phyloP scores from a whole-genome alignment of 2,888 invertebrate genomes.

The Hyposoter didymator region DNA sequence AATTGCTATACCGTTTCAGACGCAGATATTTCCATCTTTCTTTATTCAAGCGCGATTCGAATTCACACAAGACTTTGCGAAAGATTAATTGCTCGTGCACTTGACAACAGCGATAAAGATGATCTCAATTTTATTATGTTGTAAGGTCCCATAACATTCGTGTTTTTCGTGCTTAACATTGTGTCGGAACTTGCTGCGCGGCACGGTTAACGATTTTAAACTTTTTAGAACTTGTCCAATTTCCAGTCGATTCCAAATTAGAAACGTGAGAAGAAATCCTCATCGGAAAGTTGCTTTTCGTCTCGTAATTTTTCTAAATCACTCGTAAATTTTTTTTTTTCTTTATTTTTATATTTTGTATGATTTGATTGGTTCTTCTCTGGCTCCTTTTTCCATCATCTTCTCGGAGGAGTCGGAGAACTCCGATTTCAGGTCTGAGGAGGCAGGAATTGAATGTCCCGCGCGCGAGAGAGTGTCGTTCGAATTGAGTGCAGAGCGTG shows the following conservation, averaged over 20 bases:
- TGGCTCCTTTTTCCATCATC: conserved; percentile 37
- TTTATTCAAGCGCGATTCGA: conserved; percentile 30
- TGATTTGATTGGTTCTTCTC: conserved; percentile 7
- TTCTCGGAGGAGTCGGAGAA: conserved; percentile 43
- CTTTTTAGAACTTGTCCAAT: background rate
- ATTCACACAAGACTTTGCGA: conserved; percentile 12
- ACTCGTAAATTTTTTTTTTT: background rate
- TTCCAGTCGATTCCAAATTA: background rate
- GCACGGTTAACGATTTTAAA: background rate
- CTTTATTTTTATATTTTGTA: background rate
- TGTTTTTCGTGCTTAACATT: conserved; percentile 7
- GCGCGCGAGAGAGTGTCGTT: conserved; percentile 62
- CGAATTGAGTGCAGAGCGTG: conserved; percentile 56
- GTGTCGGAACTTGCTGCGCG: background rate
- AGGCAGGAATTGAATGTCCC: conserved; percentile 66
- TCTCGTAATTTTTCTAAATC: conserved; percentile 62
- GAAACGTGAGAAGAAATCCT: conserved; percentile 53
- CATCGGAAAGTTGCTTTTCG: conserved; percentile 64
- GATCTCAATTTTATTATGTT: conserved; percentile 24
- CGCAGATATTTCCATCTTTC: conserved; percentile 13
- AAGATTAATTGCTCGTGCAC: conserved; percentile 25
- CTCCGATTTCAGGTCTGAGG: conserved; percentile 61
- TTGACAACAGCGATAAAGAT: conserved; percentile 35
- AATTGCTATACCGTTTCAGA: conserved; percentile 57
- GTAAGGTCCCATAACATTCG: background rate